phyloP scores from a whole-genome alignment of 2,888 invertebrate genomes.

The Lordiphosa fenestrarum region DNA sequence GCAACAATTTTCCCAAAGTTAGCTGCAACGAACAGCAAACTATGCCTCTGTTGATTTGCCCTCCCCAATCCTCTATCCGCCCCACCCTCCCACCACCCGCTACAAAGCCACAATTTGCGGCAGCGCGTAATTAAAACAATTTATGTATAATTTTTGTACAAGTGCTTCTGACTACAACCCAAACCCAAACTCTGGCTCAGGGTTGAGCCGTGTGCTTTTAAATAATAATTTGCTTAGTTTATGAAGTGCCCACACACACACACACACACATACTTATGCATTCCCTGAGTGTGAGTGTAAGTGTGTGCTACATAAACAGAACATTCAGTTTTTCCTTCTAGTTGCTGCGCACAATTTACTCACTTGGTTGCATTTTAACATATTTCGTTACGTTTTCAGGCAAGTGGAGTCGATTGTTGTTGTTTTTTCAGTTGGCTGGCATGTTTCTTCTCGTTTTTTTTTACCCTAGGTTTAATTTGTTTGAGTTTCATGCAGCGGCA shows the following conservation, averaged over 20 bases:
- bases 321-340: slow-evolving; percentile 47
- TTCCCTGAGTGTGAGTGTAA: slow-evolving; percentile 19
- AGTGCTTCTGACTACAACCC: slow-evolving; percentile 49
- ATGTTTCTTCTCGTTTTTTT: slow-evolving; percentile 30
- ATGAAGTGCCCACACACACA: slow-evolving; percentile 46
- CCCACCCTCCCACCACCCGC: neutral
- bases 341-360: slow-evolving; percentile 71
- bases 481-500: slow-evolving; percentile 62
- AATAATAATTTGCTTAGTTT: slow-evolving; percentile 74
- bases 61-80: neutral
- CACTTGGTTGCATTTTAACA: slow-evolving; percentile 72
- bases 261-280: slow-evolving; percentile 9
- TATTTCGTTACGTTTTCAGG: slow-evolving; percentile 71
- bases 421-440: slow-evolving; percentile 66
- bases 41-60: slow-evolving; percentile 19
- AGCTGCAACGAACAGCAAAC: slow-evolving; percentile 37
- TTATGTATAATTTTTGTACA: slow-evolving; percentile 68
- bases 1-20: slow-evolving; percentile 69
- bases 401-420: slow-evolving; percentile 61
- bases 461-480: slow-evolving; percentile 67
- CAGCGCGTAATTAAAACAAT: slow-evolving; percentile 75
- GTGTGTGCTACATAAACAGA: slow-evolving; percentile 65
- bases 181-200: slow-evolving; percentile 37
- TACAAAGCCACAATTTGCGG: slow-evolving; percentile 65
- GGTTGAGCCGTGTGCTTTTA: slow-evolving; percentile 64